Evolutionary conservation across 2,888 invertebrate species (phyloP), one percentile per base, ranked within the genome.

Genomic region (Hypselothyrea guttata): DNA sequence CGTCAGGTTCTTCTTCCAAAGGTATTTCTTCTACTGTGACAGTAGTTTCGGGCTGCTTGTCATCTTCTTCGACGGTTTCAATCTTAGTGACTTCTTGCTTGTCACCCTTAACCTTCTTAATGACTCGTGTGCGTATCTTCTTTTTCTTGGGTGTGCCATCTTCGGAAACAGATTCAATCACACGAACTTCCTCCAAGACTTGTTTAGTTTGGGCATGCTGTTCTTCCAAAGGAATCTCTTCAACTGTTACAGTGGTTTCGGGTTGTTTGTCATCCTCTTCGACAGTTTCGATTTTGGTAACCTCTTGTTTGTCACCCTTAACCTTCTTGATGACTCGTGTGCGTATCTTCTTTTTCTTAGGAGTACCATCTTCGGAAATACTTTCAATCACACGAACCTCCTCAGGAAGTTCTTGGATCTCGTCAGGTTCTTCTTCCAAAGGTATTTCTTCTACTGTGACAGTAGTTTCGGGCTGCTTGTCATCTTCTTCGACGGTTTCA

Each of bases 11-110:
- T 45, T 73, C 62, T 7, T 71, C 70, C 0, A 73, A 5, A 0
- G 62, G 60, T 13, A 56, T 11, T 9, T 75, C 75, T 16, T 75
- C 76, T 0, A 75, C 69, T 0, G 75, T 75, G 0, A 75, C 72
- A 8, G 72, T 75, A 0, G 69, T 72, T 28, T 75, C 64, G 1
- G 75, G 69, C 7, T 51, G 38, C 4, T 75, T 75, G 27, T 66
- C 75, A 35, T 75, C 75, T n/a, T 75, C 75, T 12, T 75, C 75
- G 9, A 75, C 61, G 4, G 75, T 75, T 45, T 75, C 75, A 4
- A 75, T 75, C 49, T 69, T 75, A 18, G 72, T 75, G 5, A 75
- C 66, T 45, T 75, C 72, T 58, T 75, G 75, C 2, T 69, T 75
- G 52, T 58, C 72, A 33, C 75, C 75, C 52, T 75, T 75, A 16